Conservation (phyloP, 2,113 vertebrate genomes). For the Rhinopithecus roxellana region DNA sequence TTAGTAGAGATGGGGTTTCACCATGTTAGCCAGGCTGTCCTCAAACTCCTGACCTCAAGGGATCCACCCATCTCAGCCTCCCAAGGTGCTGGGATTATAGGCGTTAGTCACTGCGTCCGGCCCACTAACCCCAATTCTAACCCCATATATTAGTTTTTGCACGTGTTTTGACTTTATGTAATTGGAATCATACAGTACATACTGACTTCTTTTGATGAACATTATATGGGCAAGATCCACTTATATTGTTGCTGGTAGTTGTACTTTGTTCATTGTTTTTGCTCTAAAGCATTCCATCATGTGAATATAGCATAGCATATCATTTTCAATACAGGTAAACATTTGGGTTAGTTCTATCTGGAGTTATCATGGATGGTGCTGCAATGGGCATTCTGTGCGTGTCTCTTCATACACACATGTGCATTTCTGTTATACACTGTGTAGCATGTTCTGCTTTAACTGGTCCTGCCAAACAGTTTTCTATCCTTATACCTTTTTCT, state of each 20-base stretch:
- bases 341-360: not conserved
- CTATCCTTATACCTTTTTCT: not conserved
- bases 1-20: no score
- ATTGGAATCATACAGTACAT: accelerated
- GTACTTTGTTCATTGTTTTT: not conserved
- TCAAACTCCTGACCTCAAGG: no score
- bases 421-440: not conserved
- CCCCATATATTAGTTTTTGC: not conserved
- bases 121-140: not conserved
- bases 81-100: no score
- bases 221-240: not conserved
- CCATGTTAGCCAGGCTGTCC: no score
- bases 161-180: not conserved
- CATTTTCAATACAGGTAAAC: accelerated
- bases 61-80: no score
- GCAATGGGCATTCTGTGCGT: accelerated
- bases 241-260: not conserved
- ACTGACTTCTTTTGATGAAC: not conserved
- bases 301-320: accelerated
- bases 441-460: not conserved
- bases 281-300: accelerated
- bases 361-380: accelerated
- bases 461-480: not conserved
- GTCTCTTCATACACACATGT: not conserved
- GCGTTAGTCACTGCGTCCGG: no score